These are phyloP conservation scores for Cydia amplana DNA, from an alignment of 1,140 invertebrate species.

Conservation along the genomic window DNA sequence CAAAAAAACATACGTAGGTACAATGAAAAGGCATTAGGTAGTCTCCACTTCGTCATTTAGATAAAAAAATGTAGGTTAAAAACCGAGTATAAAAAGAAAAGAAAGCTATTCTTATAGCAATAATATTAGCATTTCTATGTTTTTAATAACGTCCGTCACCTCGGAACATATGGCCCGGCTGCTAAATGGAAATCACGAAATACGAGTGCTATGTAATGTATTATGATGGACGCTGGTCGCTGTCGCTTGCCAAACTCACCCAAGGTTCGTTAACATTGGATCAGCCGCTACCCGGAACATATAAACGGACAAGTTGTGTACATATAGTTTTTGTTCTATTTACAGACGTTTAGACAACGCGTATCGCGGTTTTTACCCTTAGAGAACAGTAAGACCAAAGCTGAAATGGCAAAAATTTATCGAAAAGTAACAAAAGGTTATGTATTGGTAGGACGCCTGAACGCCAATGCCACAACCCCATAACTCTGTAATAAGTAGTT, in stretches of 20 bases:
- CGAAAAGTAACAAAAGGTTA: no score
- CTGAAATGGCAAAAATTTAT: no score
- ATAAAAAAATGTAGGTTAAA: background rate
- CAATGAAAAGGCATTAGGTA: background rate
- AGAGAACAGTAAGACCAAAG: no score
- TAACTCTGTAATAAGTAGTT: no score
- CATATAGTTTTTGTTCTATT: slow-evolving; percentile 28
- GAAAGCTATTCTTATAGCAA: background rate
- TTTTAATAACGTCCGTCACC: slow-evolving; percentile 11
- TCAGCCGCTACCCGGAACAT: slow-evolving; percentile 19
- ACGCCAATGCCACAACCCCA: no score
- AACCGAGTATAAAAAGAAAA: background rate
- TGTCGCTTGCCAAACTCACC: slow-evolving; percentile 22
- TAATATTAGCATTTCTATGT: background rate
- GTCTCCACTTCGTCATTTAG: background rate
- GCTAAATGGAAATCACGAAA: slow-evolving; percentile 33
- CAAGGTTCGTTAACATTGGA: slow-evolving; percentile 30
- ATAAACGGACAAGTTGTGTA: slow-evolving; percentile 21
- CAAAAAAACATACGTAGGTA: no score
- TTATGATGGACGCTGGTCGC: slow-evolving; percentile 20
- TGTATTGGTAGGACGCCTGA: no score
- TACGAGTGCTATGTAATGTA: slow-evolving; percentile 34
- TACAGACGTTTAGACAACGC: background rate
- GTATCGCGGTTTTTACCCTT: background rate
- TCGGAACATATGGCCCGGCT: background rate